Evolutionary conservation across 2,797 vertebrate species (phyloP).

Genomic region (Ctenosaura bakeri): DNA sequence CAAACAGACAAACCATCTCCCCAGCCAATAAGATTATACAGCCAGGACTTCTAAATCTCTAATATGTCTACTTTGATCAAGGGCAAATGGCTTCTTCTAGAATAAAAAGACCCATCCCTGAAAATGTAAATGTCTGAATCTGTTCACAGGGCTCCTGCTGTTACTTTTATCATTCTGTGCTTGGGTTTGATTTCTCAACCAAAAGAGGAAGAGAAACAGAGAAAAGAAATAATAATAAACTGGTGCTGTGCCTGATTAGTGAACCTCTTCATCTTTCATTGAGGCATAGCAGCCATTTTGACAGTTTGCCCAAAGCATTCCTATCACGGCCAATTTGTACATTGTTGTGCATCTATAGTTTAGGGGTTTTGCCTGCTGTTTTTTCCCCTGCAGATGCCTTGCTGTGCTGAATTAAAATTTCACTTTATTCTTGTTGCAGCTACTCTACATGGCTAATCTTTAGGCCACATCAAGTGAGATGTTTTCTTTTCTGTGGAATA

Average conservation of each 20-base stretch:
- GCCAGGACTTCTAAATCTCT: conserved; percentile 30
- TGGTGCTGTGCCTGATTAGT: not conserved
- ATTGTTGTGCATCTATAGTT: not conserved
- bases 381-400: not conserved
- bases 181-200: not conserved
- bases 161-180: not conserved
- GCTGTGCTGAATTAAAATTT: not conserved
- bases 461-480: not conserved
- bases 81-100: conserved; percentile 2
- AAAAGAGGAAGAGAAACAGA: not conserved
- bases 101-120: not conserved
- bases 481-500: not conserved
- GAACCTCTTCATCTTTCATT: not conserved
- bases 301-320: not conserved
- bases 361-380: not conserved
- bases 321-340: not conserved
- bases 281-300: not conserved
- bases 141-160: conserved; percentile 4
- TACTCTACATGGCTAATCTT: not conserved
- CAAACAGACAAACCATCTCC: conserved; percentile 11
- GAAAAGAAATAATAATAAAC: not conserved
- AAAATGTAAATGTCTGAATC: not conserved
- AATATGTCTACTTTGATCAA: not conserved
- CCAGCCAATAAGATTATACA: not conserved
- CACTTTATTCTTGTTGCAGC: not conserved